These are phyloP conservation scores for Tinamus guttatus DNA, from an alignment of 2,113 vertebrate species.

Conservation along the genomic window DNA sequence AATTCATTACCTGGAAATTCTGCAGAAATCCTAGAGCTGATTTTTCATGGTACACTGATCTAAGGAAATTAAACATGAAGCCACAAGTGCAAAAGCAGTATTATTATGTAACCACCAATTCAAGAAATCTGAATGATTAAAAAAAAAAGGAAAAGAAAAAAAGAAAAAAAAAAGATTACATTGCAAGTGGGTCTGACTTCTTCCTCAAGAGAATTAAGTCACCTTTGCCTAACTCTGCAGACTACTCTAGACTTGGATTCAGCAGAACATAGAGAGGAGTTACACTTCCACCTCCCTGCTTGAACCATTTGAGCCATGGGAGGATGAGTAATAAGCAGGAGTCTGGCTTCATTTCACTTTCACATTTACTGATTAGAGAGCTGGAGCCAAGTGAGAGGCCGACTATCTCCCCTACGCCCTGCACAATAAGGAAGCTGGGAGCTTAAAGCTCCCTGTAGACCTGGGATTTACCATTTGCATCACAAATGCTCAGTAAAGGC, in stretches of 20 bases:
- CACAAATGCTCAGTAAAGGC: background rate
- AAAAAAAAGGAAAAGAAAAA: background rate
- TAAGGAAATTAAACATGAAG: background rate
- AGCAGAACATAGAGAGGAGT: background rate
- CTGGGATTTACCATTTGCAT: background rate
- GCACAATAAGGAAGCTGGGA: background rate
- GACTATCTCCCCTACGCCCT: accelerated
- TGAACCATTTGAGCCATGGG: background rate
- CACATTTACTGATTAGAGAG: background rate
- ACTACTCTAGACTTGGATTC: too few relatives aligned
- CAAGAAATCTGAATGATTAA: background rate
- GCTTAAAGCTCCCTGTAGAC: background rate
- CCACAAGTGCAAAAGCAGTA: background rate
- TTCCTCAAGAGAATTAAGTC: background rate
- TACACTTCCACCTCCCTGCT: accelerated
- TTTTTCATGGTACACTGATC: background rate
- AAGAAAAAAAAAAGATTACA: accelerated
- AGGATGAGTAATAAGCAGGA: background rate
- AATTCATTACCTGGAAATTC: background rate
- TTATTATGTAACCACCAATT: background rate
- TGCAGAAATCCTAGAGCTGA: background rate
- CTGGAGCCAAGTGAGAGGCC: background rate
- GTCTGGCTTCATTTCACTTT: background rate
- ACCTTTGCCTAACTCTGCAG: accelerated
- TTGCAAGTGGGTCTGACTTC: background rate